Percentiles rank a stretch among this genome's conserved stretches.
phyloP scores from a whole-genome alignment of 2,113 vertebrate genomes.

The Pterocles orientalis region DNA sequence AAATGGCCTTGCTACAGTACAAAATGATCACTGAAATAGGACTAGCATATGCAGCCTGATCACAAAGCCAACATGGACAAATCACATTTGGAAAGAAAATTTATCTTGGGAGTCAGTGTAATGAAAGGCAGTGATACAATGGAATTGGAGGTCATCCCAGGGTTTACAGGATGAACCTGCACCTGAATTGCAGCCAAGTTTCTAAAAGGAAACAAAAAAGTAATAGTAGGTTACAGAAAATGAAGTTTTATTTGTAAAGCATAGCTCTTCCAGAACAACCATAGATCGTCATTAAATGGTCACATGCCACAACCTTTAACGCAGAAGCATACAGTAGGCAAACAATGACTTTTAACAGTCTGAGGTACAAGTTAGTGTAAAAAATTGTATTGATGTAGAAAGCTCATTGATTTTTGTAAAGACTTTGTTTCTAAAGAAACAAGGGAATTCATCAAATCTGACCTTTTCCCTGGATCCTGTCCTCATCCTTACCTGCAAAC shows the following conservation, averaged over 20 bases:
- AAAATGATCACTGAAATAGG: slow-evolving; percentile 69
- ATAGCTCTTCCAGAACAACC: slow-evolving; percentile 40
- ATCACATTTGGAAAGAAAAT: slow-evolving; percentile 73
- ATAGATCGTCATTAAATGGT: slow-evolving; percentile 8
- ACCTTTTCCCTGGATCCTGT: slow-evolving; percentile 54
- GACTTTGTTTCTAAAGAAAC: slow-evolving; percentile 55
- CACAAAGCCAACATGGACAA: slow-evolving; percentile 73
- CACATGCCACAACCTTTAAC: slow-evolving; percentile 32
- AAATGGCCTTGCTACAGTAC: slow-evolving; percentile 72
- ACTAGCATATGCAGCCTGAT: slow-evolving; percentile 76
- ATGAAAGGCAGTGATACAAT: slow-evolving; percentile 76
- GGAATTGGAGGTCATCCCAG: slow-evolving; percentile 75
- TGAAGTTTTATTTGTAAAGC: slow-evolving; percentile 65
- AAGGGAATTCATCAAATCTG: slow-evolving; percentile 35
- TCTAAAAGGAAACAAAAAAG: slow-evolving; percentile 77
- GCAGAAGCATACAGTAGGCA: slow-evolving; percentile 32
- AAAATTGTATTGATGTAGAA: slow-evolving; percentile 31
- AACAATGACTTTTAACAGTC: slow-evolving; percentile 50
- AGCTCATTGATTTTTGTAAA: slow-evolving; percentile 46
- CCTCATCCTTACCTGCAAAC: slow-evolving; percentile 21
- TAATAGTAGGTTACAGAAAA: slow-evolving; percentile 70
- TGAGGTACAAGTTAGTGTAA: slow-evolving; percentile 52
- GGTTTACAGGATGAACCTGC: slow-evolving; percentile 76
- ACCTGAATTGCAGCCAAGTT: slow-evolving; percentile 75
- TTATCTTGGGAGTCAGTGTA: slow-evolving; percentile 70